These are phyloP conservation scores for Lochmaea crataegi DNA, from an alignment of 2,888 invertebrate species.

Conservation along the genomic window DNA sequence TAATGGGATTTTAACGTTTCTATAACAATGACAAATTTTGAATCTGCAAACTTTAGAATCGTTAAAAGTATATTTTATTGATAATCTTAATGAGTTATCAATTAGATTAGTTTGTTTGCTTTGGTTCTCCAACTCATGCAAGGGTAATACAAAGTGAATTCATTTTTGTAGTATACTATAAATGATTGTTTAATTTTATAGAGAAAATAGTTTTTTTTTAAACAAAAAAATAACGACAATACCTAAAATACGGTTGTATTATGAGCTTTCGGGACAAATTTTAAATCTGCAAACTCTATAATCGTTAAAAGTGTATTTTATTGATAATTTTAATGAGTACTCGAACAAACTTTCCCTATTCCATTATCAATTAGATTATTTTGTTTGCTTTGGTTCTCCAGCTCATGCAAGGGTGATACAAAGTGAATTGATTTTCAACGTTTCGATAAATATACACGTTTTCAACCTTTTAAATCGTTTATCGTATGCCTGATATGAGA, in stretches of 20 bases:
- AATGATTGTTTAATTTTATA: too few relatives aligned
- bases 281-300: background rate
- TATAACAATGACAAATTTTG: background rate
- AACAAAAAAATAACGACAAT: too few relatives aligned
- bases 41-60: background rate
- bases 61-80: background rate
- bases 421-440: too few relatives aligned
- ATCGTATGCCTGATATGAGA: too few relatives aligned
- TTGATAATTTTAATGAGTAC: background rate
- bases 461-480: too few relatives aligned
- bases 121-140: background rate
- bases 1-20: conserved; percentile 1
- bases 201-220: too few relatives aligned
- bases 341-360: background rate
- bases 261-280: too few relatives aligned
- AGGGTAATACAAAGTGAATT: background rate
- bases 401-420: background rate
- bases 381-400: background rate
- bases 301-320: background rate
- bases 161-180: too few relatives aligned
- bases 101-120: background rate
- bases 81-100: background rate
- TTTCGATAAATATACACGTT: too few relatives aligned
- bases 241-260: too few relatives aligned
- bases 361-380: background rate